These are phyloP conservation scores for Cottoperca gobio DNA, from an alignment of 2,797 vertebrate genomes.

Conservation along the genomic window DNA sequence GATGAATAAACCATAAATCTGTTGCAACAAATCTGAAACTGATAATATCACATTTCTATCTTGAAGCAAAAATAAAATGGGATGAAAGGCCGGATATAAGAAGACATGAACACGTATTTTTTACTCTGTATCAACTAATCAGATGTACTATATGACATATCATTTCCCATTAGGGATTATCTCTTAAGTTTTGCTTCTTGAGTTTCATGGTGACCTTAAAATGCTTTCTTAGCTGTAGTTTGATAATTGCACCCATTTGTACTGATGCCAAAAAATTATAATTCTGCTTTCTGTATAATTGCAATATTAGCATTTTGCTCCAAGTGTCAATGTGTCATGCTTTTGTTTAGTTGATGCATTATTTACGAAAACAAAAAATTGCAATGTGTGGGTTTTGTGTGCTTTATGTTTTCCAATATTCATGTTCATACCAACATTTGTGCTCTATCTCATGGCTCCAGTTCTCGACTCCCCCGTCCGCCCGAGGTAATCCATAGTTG, in stretches of 20 bases:
- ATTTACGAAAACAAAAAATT: not conserved
- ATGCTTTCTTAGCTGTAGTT: not conserved
- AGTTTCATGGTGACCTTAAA: slow-evolving; percentile 5
- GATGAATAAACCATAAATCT: slow-evolving; percentile 24
- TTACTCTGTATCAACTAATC: not conserved
- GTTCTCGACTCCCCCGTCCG: not conserved
- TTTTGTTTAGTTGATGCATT: not conserved
- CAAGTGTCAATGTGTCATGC: not conserved
- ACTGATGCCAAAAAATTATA: not conserved
- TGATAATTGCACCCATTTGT: not conserved
- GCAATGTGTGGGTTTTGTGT: not conserved
- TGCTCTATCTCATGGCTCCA: slow-evolving; percentile 14
- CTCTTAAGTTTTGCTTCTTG: not conserved
- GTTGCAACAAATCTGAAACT: slow-evolving; percentile 29
- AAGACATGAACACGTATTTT: not conserved
- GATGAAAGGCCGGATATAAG: slow-evolving; percentile 8
- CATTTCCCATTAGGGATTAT: not conserved
- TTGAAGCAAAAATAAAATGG: slow-evolving; percentile 10
- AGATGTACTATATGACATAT: not conserved
- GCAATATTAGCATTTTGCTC: not conserved
- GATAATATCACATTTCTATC: slow-evolving; percentile 10
- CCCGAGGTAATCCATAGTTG: slow-evolving; percentile 24
- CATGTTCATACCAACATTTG: not conserved
- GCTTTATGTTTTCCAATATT: not conserved
- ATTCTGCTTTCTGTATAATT: not conserved